Percentiles rank a stretch among this genome's conserved stretches.
These are phyloP conservation scores for Peromyscus californicus DNA, from an alignment of 2,113 vertebrate genomes.

Conservation along the genomic window DNA sequence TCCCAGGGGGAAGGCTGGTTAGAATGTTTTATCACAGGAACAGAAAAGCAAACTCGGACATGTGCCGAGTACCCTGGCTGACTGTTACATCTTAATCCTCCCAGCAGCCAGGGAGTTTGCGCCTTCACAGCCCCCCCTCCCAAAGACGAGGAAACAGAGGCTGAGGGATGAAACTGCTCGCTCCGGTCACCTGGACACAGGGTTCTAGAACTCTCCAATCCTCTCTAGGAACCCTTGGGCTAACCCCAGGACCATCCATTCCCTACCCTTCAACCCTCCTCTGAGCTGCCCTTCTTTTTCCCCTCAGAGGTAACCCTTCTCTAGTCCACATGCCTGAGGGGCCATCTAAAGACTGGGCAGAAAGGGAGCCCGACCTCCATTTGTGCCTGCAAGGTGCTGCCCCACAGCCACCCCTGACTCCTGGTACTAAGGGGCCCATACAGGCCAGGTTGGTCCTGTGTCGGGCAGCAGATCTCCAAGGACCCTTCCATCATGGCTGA, in stretches of 20 bases:
- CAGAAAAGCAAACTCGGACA: neutral
- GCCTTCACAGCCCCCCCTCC: neutral
- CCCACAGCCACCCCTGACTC: neutral
- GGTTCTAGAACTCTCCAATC: neutral
- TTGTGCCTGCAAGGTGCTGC: neutral
- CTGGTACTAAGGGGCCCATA: neutral
- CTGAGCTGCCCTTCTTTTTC: rapidly evolving
- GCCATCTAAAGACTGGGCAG: neutral
- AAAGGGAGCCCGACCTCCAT: neutral
- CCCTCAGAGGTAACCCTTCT: neutral
- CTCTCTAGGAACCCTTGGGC: neutral
- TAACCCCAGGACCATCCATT: neutral
- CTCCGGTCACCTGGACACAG: neutral
- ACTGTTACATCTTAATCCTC: neutral
- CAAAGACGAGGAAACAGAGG: neutral
- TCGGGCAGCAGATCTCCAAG: neutral
- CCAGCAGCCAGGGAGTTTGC: neutral
- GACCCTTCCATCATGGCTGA: neutral
- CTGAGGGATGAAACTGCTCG: neutral
- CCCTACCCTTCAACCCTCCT: neutral
- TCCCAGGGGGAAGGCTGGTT: neutral
- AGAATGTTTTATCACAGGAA: neutral
- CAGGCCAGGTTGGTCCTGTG: neutral
- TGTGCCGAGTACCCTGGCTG: neutral
- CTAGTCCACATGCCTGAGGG: neutral